Percentiles rank a stretch among this genome's conserved stretches.
These are phyloP conservation scores for Criorhina ranunculi DNA, from an alignment of 2,888 invertebrate species.

Conservation along the genomic window DNA sequence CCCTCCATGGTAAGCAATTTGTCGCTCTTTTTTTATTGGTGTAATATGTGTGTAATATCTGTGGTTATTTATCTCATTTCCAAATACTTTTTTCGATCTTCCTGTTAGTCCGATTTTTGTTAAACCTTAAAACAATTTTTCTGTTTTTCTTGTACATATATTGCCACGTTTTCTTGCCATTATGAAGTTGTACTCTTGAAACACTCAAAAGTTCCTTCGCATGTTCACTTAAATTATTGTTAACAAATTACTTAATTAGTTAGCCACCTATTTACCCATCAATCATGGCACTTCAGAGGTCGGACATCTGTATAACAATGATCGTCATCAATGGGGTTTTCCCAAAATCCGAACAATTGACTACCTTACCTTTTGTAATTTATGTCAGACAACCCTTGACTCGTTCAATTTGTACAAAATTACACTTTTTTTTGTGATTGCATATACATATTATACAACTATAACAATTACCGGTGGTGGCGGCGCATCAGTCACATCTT, in stretches of 20 bases:
- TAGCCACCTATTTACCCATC: background rate
- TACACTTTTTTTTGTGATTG: background rate
- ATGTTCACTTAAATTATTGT: background rate
- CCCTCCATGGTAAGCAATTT: too few relatives aligned
- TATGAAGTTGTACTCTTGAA: too few relatives aligned
- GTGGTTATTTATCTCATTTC: too few relatives aligned
- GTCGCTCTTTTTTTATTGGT: too few relatives aligned
- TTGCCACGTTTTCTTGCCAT: too few relatives aligned
- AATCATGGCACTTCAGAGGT: background rate
- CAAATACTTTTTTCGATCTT: too few relatives aligned
- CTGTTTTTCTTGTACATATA: too few relatives aligned
- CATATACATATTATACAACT: constrained; percentile 13
- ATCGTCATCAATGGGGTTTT: constrained; percentile 27
- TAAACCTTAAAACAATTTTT: too few relatives aligned
- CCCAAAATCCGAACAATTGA: constrained; percentile 31
- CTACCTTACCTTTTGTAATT: constrained; percentile 8
- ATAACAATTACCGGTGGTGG: constrained; percentile 26
- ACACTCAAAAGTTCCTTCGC: too few relatives aligned
- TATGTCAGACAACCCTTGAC: constrained; percentile 24
- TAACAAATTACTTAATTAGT: background rate
- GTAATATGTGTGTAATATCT: too few relatives aligned
- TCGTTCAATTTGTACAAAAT: background rate
- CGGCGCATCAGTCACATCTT: constrained; percentile 22
- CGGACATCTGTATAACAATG: background rate
- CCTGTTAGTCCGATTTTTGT: too few relatives aligned